Conservation (phyloP, 1,140 invertebrate species). For the Euura lappo region DNA sequence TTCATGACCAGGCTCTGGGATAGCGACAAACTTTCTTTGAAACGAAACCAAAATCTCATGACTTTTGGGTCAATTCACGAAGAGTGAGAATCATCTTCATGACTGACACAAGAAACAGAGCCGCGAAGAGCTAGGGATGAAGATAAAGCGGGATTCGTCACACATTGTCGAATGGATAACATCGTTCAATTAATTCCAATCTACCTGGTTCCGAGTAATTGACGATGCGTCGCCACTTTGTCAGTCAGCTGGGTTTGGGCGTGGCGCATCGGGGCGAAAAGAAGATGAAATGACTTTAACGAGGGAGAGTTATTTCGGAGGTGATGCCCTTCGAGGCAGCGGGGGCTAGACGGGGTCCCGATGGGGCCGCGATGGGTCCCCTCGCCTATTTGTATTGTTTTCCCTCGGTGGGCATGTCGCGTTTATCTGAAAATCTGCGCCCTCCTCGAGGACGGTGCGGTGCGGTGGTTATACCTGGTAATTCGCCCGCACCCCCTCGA, state of each 20-base stretch:
- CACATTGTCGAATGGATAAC: too few relatives aligned
- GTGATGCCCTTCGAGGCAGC: neutral
- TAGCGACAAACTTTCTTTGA: too few relatives aligned
- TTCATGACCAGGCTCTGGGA: too few relatives aligned
- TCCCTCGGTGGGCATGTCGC: neutral
- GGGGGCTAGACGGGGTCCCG: neutral
- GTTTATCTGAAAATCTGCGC: constrained; percentile 2
- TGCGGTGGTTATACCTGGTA: neutral
- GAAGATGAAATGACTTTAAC: constrained; percentile 5
- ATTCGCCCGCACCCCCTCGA: neutral
- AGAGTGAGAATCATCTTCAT: too few relatives aligned
- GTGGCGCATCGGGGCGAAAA: neutral
- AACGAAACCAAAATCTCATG: too few relatives aligned
- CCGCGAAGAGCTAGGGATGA: too few relatives aligned
- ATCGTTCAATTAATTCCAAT: too few relatives aligned
- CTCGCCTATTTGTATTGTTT: neutral
- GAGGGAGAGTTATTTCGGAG: neutral
- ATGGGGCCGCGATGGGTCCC: neutral
- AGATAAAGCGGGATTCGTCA: too few relatives aligned
- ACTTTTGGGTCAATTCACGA: too few relatives aligned
- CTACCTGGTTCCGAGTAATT: neutral
- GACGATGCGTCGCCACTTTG: neutral
- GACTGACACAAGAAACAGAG: too few relatives aligned
- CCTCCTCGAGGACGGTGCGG: neutral
- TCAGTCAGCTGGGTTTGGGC: neutral